phyloP scores from a whole-genome alignment of 2,888 invertebrate genomes.

The Acleris laterana region DNA sequence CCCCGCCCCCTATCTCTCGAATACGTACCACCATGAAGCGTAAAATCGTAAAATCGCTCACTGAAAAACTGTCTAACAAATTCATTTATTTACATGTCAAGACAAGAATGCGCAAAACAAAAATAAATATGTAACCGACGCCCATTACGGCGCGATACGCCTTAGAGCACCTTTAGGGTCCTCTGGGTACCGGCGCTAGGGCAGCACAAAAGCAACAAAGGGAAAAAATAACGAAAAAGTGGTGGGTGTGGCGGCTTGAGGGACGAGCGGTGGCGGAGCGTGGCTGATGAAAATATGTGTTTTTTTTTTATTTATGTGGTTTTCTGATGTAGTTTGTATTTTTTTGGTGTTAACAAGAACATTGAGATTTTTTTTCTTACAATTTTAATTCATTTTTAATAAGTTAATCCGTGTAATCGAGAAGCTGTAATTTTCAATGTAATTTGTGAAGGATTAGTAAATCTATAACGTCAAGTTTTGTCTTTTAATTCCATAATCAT shows the following conservation, averaged over 20 bases:
- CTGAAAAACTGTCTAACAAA: constrained; percentile 60
- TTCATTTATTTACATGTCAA: constrained; percentile 80
- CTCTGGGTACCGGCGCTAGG: constrained; percentile 81
- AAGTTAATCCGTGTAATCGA: too few relatives aligned
- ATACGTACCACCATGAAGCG: constrained; percentile 72
- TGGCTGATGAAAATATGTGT: background rate
- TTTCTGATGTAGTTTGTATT: too few relatives aligned
- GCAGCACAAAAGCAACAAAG: constrained; percentile 78
- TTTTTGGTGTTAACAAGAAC: too few relatives aligned
- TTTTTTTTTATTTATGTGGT: too few relatives aligned
- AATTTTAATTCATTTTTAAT: too few relatives aligned
- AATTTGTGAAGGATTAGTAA: too few relatives aligned
- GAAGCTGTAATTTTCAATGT: too few relatives aligned
- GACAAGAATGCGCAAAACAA: constrained; percentile 79
- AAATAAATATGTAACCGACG: constrained; percentile 82
- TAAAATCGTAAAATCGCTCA: constrained; percentile 65
- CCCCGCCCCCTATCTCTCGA: constrained; percentile 29
- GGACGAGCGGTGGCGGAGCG: background rate
- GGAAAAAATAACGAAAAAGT: constrained; percentile 56
- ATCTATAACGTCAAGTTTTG: too few relatives aligned
- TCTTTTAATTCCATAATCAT: too few relatives aligned
- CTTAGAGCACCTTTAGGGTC: constrained; percentile 74
- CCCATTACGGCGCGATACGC: constrained; percentile 73
- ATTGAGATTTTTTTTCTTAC: too few relatives aligned
- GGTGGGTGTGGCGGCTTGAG: constrained; percentile 11